Base-by-base conservation (phyloP, 2,113 vertebrate genomes). In the Sinocyclocheilus grahami region DNA sequence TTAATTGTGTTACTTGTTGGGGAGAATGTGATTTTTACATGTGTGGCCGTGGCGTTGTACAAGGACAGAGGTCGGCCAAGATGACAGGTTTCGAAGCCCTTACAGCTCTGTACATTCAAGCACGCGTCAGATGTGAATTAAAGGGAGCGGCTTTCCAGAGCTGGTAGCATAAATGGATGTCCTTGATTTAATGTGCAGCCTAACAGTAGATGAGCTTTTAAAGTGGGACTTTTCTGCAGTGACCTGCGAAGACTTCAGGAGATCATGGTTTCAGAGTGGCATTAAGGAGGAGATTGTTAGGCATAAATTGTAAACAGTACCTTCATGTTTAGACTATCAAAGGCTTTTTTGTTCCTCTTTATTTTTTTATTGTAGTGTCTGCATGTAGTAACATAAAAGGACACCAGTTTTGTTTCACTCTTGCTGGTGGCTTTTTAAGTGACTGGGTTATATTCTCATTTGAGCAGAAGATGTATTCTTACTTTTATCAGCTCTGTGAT, bases 371-470 rank as follows among this genome's bases (percentile, higher is more conserved):
- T 78, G 72, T 80, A 80, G 9, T 78, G 77, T 76, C 16, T 85
- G 75, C 74, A 82, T 55, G 63, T 85, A 62, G 58, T 80, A 87
- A 46, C 20, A 16, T 48, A 9, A 71, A 86, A 80, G 65, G 33
- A 72, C 33, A 60, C 51, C 24, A 69, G 5, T 71, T 76, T 63
- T 82, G 46, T 82, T 77, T 39, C 30, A 85, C n/a, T 53, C 62
- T 76, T 42, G 18, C 46, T 58, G 78, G 84, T 75, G 58, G 22
- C 83, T 75, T 58, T 77, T 79, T 8, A 85, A 85, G 74, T 82
- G 63, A 85, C 75, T 82, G 78, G 71, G 27, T 75, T 33, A 77
- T 85, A 77, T 85, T 65, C 74, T 5, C 76, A 72, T 60, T 20
- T 71, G 53, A 20, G 82, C 51, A 37, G n/a, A 85, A 67, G 30